Evolutionary conservation across 2,797 vertebrate genomes (phyloP).

Genomic region (Enteromius radiatus): DNA sequence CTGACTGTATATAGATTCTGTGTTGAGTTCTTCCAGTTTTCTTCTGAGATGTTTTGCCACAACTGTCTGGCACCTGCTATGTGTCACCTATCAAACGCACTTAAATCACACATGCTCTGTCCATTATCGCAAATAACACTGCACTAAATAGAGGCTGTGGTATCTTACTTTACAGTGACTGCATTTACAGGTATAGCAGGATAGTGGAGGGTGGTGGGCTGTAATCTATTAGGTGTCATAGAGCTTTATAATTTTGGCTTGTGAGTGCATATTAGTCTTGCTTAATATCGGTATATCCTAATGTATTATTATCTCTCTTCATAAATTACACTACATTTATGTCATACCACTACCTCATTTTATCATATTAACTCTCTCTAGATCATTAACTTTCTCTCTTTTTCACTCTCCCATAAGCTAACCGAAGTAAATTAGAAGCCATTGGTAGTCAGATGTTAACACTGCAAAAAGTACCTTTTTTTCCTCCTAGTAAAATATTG

Average conservation of each 20-base stretch:
- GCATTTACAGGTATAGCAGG: slow-evolving; percentile 8
- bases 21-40: slow-evolving; percentile 15
- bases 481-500: no score
- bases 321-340: slow-evolving; percentile 25
- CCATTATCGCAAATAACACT: neutral
- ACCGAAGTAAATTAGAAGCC: neutral
- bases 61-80: slow-evolving; percentile 18
- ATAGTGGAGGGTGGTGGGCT: neutral
- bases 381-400: slow-evolving; percentile 17
- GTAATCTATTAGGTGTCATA: slow-evolving; percentile 14
- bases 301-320: slow-evolving; percentile 10
- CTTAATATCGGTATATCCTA: neutral
- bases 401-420: neutral
- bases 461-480: neutral
- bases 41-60: slow-evolving; percentile 4
- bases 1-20: neutral
- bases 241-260: slow-evolving; percentile 3
- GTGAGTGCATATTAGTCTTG: slow-evolving; percentile 22
- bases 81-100: neutral
- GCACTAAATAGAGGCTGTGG: neutral
- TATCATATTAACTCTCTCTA: slow-evolving; percentile 19
- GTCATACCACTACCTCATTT: slow-evolving; percentile 2
- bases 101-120: slow-evolving; percentile 13
- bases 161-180: slow-evolving; percentile 1
- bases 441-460: neutral